Evolutionary conservation across 2,797 vertebrate species (phyloP).

Genomic region (Leucoraja ocellata): DNA sequence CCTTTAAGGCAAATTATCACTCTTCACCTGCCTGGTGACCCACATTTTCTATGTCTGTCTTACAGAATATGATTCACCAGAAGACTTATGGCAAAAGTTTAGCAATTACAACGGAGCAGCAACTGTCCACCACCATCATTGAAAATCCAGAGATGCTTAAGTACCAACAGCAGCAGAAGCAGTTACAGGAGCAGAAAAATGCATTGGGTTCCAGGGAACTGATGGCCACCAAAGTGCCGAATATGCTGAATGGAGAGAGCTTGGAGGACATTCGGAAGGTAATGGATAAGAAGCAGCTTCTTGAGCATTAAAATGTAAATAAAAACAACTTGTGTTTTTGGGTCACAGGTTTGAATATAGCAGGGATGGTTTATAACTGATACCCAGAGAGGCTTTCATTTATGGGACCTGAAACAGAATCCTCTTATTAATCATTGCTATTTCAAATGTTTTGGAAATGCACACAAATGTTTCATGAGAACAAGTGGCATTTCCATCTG

Average conservation of each 20-base stretch:
- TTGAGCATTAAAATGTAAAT: background rate
- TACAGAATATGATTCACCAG: slow-evolving; percentile 88
- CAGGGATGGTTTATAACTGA: background rate
- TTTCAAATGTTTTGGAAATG: background rate
- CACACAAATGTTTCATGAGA: background rate
- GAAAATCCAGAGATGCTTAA: slow-evolving; percentile 98
- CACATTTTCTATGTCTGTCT: background rate
- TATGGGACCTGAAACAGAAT: background rate
- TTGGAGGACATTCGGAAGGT: slow-evolving; percentile 96
- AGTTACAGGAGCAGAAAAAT: slow-evolving; percentile 64
- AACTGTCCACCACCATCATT: slow-evolving; percentile 89
- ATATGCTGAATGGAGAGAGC: slow-evolving; percentile 89
- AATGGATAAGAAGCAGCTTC: background rate
- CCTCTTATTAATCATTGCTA: background rate
- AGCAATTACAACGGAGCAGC: slow-evolving; percentile 84
- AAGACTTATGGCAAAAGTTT: slow-evolving; percentile 96
- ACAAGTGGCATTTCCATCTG: background rate
- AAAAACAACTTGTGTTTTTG: background rate
- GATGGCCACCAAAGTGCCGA: slow-evolving; percentile 73
- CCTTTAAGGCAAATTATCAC: background rate
- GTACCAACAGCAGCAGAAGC: slow-evolving; percentile 74
- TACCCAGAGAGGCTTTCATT: background rate
- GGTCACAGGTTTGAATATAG: background rate
- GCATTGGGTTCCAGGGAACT: slow-evolving; percentile 50
- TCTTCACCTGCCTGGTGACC: background rate